These are phyloP conservation scores for Parnassius apollo DNA, from an alignment of 2,888 invertebrate species.

Conservation along the genomic window DNA sequence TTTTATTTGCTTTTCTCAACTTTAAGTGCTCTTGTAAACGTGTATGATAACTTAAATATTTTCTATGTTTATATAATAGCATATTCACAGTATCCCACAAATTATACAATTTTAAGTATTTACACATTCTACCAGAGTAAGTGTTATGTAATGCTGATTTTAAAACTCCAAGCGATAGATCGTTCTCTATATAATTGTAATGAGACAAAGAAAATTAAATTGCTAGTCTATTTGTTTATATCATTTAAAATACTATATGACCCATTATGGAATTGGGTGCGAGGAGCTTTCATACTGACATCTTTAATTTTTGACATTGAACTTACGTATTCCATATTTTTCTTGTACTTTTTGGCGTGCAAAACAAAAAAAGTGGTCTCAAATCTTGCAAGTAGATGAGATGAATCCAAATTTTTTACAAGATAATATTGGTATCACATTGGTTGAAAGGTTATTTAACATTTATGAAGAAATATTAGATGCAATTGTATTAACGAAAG, in stretches of 20 bases:
- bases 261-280: conserved; percentile 12
- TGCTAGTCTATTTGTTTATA: neutral
- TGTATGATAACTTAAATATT: conserved; percentile 2
- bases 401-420: conserved; percentile 12
- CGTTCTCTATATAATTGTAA: conserved; percentile 4
- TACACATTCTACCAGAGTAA: conserved; percentile 7
- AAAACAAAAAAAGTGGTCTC: conserved; percentile 15
- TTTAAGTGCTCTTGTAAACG: neutral
- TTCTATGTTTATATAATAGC: conserved; percentile 18
- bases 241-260: conserved; percentile 12
- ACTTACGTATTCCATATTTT: conserved; percentile 4
- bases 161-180: conserved; percentile 20
- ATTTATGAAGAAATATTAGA: conserved; percentile 18
- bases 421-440: conserved; percentile 13
- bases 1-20: conserved; percentile 10
- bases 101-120: conserved; percentile 11
- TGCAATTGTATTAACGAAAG: conserved; percentile 8
- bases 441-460: conserved; percentile 12
- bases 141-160: conserved; percentile 1
- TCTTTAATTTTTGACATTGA: conserved; percentile 21
- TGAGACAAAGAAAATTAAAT: conserved; percentile 14
- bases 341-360: conserved; percentile 13
- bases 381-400: conserved; percentile 14
- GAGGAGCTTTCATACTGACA: conserved; percentile 12
- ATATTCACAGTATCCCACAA: conserved; percentile 16